Evolutionary conservation across 1,140 invertebrate species (phyloP).

Genomic region (Lepidotrigona ventralis): DNA sequence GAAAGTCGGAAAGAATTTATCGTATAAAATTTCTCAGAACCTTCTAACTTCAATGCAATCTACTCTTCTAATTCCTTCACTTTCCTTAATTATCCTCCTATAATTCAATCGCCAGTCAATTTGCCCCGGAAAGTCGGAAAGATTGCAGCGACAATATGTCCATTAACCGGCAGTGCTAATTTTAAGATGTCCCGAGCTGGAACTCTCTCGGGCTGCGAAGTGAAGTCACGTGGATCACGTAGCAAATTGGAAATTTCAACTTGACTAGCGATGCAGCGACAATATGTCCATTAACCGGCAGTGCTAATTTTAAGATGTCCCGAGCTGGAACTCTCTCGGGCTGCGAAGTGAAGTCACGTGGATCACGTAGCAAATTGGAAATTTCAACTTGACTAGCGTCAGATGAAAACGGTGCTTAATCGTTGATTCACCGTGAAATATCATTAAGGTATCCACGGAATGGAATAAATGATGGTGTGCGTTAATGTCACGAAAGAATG

Average conservation of each 20-base stretch:
- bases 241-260: background rate
- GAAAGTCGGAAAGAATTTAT: no score
- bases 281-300: background rate
- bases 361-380: background rate
- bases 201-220: no score
- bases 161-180: background rate
- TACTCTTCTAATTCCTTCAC: background rate
- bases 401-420: slow-evolving; percentile 26
- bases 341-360: background rate
- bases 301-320: background rate
- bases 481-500: slow-evolving; percentile 49
- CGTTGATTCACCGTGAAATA: background rate
- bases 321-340: no score
- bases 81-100: background rate
- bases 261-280: background rate
- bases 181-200: background rate
- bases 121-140: background rate
- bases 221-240: background rate
- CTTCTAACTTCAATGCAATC: background rate
- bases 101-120: background rate
- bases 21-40: background rate
- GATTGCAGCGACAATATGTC: background rate
- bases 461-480: slow-evolving; percentile 14
- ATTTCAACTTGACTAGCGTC: background rate
- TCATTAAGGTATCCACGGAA: slow-evolving; percentile 1